Evolutionary conservation across 2,113 vertebrate genomes (phyloP), one percentile per base, ranked within the genome.

Genomic region (Suncus etruscus): DNA sequence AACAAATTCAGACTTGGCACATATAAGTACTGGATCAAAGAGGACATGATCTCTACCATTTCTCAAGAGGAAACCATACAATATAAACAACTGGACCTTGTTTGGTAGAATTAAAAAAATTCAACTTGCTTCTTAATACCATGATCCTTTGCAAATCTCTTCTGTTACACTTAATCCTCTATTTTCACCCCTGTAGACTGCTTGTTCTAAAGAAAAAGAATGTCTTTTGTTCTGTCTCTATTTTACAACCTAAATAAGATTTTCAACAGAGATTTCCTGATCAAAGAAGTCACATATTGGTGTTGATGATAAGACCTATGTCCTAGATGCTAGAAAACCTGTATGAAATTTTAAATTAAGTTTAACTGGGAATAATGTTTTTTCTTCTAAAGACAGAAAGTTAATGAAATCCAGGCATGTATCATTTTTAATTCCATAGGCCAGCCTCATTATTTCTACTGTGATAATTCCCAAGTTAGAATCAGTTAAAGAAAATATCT

Each of bases 401-500:
- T 8, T 63, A 63, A 85, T 45, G 29, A 83, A 70, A 58, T n/a
- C 1, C 29, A 20, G 11, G 16, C 2, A 32, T 77, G 32, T 47
- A 77, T 76, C 75, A 83, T 76, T 16, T 61, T 22, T 3, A 81
- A 78, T 86, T 86, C 47, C 29, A 69, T 51, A 88, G 74, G 12
- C 47, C 39, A 50, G 14, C 3, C 9, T 54, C 14, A 16, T 31
- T 88, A 27, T 90, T 95, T 73, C 68, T 80, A 50, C 24, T 11
- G 25, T 61, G 15, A 85, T 58, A 18, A 12, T 75, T 85, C 15
- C 78, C 24, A 85, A 58, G 16, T 85, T 61, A 70, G 24, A 80
- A 87, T 77, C 68, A 6, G 11, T 66, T 84, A 50, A 81, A 78
- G 6, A 82, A 24, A 93, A 54, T 31, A 90, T 86, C 11, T 90